Conservation (phyloP, 2,797 vertebrate species). For the Phoebastria nigripes region DNA sequence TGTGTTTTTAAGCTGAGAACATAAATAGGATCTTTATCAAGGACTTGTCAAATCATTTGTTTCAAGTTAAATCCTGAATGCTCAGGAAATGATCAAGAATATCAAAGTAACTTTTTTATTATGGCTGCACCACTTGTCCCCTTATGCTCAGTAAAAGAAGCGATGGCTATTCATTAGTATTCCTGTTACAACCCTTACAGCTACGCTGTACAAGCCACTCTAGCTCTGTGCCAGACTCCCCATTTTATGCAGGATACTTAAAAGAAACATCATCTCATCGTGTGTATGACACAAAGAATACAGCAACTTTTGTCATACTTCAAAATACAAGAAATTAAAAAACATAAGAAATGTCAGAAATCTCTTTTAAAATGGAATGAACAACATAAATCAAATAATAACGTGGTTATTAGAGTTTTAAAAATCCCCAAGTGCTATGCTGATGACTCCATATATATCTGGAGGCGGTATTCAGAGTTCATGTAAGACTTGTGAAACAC, state of each 20-base stretch:
- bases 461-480: background rate
- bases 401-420: background rate
- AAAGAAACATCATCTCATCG: background rate
- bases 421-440: background rate
- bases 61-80: slow-evolving; percentile 5
- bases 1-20: background rate
- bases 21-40: background rate
- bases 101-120: background rate
- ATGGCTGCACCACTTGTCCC: background rate
- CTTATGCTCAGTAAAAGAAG: background rate
- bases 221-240: background rate
- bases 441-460: background rate
- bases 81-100: background rate
- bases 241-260: background rate
- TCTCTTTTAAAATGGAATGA: background rate
- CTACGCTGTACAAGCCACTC: background rate
- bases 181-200: background rate
- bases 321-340: background rate
- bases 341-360: background rate
- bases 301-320: background rate
- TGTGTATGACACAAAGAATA: background rate
- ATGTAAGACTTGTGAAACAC: background rate
- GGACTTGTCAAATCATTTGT: background rate
- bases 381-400: background rate
- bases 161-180: background rate